A percentile compares a stretch with the other conserved stretches of the same genome.
phyloP scores from a whole-genome alignment of 2,888 invertebrate genomes.

The Polylopha cassiicola region DNA sequence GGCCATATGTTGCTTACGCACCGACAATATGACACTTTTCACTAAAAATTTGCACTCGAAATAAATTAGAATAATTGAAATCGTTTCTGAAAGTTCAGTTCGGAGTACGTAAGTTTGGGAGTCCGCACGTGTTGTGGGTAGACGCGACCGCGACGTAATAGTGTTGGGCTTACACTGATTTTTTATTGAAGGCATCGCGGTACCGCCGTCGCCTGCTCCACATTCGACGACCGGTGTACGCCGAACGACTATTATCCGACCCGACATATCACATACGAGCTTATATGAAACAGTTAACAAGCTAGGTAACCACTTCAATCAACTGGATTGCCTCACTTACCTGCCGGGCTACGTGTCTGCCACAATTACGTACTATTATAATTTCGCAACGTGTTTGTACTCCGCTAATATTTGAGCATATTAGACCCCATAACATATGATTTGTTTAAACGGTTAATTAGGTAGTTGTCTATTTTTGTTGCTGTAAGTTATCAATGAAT shows the following conservation, averaged over 20 bases:
- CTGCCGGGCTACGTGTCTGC: slow-evolving; percentile 51
- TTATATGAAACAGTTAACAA: slow-evolving; percentile 39
- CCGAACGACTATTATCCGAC: slow-evolving; percentile 53
- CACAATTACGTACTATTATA: slow-evolving; percentile 55
- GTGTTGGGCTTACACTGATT: slow-evolving; percentile 74
- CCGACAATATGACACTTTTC: slow-evolving; percentile 57
- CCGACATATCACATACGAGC: slow-evolving; percentile 36
- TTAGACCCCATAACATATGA: slow-evolving; percentile 33
- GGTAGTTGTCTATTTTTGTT: not conserved
- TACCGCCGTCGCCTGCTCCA: slow-evolving; percentile 62
- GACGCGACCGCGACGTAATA: slow-evolving; percentile 64
- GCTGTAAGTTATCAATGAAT: too few relatives aligned
- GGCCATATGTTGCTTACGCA: slow-evolving; percentile 71
- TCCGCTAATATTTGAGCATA: slow-evolving; percentile 49
- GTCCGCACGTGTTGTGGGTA: slow-evolving; percentile 29
- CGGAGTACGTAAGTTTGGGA: slow-evolving; percentile 22
- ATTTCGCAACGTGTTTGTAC: slow-evolving; percentile 44
- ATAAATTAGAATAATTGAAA: slow-evolving; percentile 16
- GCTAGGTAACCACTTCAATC: slow-evolving; percentile 43
- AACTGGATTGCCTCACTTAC: slow-evolving; percentile 57
- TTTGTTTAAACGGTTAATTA: slow-evolving; percentile 7
- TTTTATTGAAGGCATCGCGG: slow-evolving; percentile 73
- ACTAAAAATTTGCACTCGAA: slow-evolving; percentile 43
- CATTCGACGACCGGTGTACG: slow-evolving; percentile 71
- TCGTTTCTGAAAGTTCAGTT: slow-evolving; percentile 23